Percentiles rank a stretch among this genome's conserved stretches.
These are phyloP conservation scores for Protodeltote pygarga DNA, from an alignment of 2,888 invertebrate genomes.

Conservation along the genomic window DNA sequence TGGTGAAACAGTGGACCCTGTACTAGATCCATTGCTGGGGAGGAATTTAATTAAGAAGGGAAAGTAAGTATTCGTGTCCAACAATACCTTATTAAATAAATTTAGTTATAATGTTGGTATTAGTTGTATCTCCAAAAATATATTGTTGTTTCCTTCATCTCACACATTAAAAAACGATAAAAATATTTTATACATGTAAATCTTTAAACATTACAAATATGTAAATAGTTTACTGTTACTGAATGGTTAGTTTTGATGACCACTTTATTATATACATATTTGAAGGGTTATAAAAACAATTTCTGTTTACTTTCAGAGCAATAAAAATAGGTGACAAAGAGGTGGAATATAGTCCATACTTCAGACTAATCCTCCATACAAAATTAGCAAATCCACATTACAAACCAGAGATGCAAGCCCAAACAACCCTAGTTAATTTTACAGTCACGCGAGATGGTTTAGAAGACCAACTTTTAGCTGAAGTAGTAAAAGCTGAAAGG, in stretches of 20 bases:
- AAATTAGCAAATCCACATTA: slow-evolving; percentile 99
- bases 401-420: slow-evolving; percentile 99
- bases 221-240: too few relatives aligned
- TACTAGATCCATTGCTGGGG: slow-evolving; percentile 95
- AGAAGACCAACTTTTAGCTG: slow-evolving; percentile 97
- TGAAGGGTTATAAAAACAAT: slow-evolving; percentile 8
- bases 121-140: too few relatives aligned
- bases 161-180: too few relatives aligned
- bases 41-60: slow-evolving; percentile 98
- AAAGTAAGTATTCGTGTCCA: slow-evolving; percentile 85
- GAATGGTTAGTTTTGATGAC: neutral
- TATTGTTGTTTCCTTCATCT: too few relatives aligned
- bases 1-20: slow-evolving; percentile 96
- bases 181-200: too few relatives aligned
- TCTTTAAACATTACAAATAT: too few relatives aligned
- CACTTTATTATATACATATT: too few relatives aligned
- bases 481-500: slow-evolving; percentile 98
- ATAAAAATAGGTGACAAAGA: slow-evolving; percentile 99
- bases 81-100: too few relatives aligned
- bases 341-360: slow-evolving; percentile 95
- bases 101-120: too few relatives aligned
- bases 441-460: slow-evolving; percentile 98
- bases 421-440: slow-evolving; percentile 98
- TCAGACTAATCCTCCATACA: slow-evolving; percentile 96
- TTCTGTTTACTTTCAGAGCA: slow-evolving; percentile 88